These are phyloP conservation scores for Synanthedon formicaeformis DNA, from an alignment of 2,888 invertebrate species.

Conservation along the genomic window DNA sequence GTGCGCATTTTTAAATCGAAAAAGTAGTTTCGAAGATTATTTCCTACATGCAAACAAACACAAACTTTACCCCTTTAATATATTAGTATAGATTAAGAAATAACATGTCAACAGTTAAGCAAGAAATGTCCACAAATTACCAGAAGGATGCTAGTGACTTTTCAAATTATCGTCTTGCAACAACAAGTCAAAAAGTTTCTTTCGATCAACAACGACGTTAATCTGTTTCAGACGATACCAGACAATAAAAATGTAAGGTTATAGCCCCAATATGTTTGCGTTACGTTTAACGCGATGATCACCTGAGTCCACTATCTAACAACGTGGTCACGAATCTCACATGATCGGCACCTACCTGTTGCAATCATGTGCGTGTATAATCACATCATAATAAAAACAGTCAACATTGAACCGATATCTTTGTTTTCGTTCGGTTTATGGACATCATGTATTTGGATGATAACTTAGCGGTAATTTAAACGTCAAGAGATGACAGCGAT, in stretches of 20 bases:
- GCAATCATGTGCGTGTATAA: background rate
- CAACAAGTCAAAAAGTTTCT: background rate
- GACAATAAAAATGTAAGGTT: slow-evolving; percentile 13
- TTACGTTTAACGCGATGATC: slow-evolving; percentile 10
- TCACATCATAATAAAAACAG: background rate
- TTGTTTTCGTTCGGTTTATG: background rate
- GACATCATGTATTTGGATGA: background rate
- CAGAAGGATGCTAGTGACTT: too few relatives aligned
- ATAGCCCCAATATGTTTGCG: slow-evolving; percentile 14
- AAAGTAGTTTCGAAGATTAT: too few relatives aligned
- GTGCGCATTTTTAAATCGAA: too few relatives aligned
- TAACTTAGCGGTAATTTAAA: too few relatives aligned
- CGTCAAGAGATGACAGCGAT: too few relatives aligned
- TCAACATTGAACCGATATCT: background rate
- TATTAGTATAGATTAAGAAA: too few relatives aligned
- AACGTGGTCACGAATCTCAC: slow-evolving; percentile 16
- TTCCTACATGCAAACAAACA: too few relatives aligned
- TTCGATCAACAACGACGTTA: slow-evolving; percentile 17
- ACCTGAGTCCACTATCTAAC: slow-evolving; percentile 12
- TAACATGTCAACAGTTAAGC: too few relatives aligned
- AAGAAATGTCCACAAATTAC: too few relatives aligned
- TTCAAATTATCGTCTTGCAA: too few relatives aligned
- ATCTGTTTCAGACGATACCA: slow-evolving; percentile 23
- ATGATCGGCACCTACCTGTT: background rate
- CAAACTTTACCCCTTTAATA: too few relatives aligned